These are phyloP conservation scores for Habropoda laboriosa DNA, from an alignment of 1,140 invertebrate genomes.

Conservation along the genomic window DNA sequence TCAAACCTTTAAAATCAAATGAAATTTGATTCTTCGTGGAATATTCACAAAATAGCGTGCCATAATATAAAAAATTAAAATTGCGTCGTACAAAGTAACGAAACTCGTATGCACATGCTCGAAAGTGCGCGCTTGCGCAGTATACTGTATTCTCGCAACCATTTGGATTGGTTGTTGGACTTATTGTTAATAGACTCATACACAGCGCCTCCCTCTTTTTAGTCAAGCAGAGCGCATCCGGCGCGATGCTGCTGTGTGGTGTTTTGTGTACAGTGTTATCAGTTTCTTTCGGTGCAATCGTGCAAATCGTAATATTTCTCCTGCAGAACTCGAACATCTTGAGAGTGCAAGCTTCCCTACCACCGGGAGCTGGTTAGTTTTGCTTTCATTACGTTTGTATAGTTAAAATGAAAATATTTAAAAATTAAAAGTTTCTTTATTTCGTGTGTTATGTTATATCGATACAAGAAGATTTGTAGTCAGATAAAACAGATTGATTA, in stretches of 20 bases:
- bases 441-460: background rate
- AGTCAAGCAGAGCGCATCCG: slow-evolving; percentile 64
- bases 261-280: slow-evolving; percentile 59
- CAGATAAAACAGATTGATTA: background rate
- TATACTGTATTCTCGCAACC: background rate
- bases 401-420: background rate
- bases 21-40: too few relatives aligned
- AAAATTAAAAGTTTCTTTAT: background rate
- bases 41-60: background rate
- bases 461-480: background rate
- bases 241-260: slow-evolving; percentile 73
- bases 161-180: background rate
- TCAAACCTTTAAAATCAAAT: too few relatives aligned
- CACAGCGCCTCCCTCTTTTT: background rate
- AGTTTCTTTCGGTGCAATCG: slow-evolving; percentile 56
- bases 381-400: background rate
- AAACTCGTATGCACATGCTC: background rate
- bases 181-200: background rate
- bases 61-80: background rate
- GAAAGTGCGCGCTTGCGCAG: background rate
- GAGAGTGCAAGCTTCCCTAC: slow-evolving; percentile 69
- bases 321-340: slow-evolving; percentile 53
- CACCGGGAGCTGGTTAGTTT: slow-evolving; percentile 74
- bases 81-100: background rate
- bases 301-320: slow-evolving; percentile 60